Base-by-base conservation (phyloP, 2,888 invertebrate genomes). In the Nymphalis polychloros region DNA sequence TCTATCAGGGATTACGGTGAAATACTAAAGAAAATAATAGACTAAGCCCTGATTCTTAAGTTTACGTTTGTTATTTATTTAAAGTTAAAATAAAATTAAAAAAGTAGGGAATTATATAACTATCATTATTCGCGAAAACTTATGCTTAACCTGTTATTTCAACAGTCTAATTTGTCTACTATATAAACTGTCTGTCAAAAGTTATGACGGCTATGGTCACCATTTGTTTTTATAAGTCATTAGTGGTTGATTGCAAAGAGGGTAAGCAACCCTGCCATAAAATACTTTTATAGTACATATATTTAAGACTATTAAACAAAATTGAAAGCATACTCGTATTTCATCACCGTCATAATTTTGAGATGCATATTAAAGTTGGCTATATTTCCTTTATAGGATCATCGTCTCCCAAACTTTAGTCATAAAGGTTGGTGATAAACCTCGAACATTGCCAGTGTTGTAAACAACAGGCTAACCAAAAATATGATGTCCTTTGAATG, bases 341-440 rank as follows among this genome's bases (percentile, higher is more conserved):
- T 6, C 41, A n/a, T 19, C 19, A 41, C 57, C 23, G 35, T 17
- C 35, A 57, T 57, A 10, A 41, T 27, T 57, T 31, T 19, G 13
- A 41, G 27, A 67, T 63, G 67, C 50, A 71, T 69, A 70, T 73
- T 75, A 70, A 72, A 55, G 16, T 57, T 47, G 20, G 23, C 50
- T 35, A 64, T 63, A 64, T 65, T 49, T 63, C n/a, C 20, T 49
- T 47, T 47, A 60, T 62, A 27, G 49, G 31, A 27, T 50, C 64
- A 47, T 47, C 50, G 63, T 49, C 59, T 59, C 50, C 57, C 27
- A 61, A 65, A 60, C 60, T 67, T 69, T n/a, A 16, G 55, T 41
- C 63, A 64, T 67, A 67, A 67, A 66, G 63, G 64, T 63, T 60
- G 63, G 69, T 60, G 60, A 67, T 70, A 70, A 70, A 70, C 63